These are phyloP conservation scores for Branchipolynoe longqiensis DNA, from an alignment of 2,888 invertebrate species.

Conservation along the genomic window DNA sequence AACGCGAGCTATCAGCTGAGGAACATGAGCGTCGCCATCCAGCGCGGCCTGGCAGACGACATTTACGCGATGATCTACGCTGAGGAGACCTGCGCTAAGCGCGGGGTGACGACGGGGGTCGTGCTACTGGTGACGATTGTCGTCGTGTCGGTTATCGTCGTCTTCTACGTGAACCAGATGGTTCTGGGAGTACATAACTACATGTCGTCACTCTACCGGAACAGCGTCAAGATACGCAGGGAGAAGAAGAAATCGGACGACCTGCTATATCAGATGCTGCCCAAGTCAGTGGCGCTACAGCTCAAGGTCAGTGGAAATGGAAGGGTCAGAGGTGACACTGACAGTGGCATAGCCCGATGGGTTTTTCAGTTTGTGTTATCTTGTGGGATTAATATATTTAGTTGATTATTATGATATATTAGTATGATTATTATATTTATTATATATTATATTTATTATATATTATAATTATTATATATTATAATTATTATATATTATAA, in stretches of 20 bases:
- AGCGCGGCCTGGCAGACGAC: not conserved
- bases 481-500: not conserved
- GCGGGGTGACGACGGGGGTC: constrained; percentile 88
- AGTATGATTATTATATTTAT: not conserved
- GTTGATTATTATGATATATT: not conserved
- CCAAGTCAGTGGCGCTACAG: constrained; percentile 77
- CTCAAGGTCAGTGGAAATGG: constrained; percentile 73
- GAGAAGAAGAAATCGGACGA: constrained; percentile 78
- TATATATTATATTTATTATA: not conserved
- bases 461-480: not conserved
- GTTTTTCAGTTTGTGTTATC: not conserved
- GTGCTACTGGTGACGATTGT: constrained; percentile 73
- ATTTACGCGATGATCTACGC: not conserved
- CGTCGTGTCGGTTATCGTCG: constrained; percentile 74
- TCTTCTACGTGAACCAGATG: constrained; percentile 71
- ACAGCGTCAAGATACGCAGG: constrained; percentile 75
- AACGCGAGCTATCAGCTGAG: no score
- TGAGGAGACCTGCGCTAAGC: not conserved
- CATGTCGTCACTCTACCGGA: constrained; percentile 73
- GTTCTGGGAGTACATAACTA: constrained; percentile 71
- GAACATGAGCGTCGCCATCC: no score
- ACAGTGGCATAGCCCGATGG: not conserved
- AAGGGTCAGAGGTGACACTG: constrained; percentile 39
- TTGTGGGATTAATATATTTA: not conserved
- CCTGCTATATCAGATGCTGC: constrained; percentile 79